Base-by-base conservation (phyloP, 2,797 vertebrate species). In the Leptodactylus fallax region DNA sequence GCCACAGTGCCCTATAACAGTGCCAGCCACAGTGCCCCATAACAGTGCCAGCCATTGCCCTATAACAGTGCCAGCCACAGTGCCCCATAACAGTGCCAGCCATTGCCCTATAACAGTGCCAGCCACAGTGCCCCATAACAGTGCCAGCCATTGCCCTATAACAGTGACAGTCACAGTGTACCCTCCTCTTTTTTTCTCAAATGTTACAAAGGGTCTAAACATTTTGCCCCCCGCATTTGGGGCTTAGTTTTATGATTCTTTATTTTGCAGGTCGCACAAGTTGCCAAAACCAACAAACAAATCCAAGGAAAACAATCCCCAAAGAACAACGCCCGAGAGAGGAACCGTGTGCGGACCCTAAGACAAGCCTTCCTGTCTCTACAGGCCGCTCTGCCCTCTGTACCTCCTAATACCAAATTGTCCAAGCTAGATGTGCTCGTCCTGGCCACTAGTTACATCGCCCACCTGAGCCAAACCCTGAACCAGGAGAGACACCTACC, bases 361-460 rank as follows among this genome's bases (percentile, higher is more conserved):
- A 94, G 95, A 17, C 95, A 96, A 92, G 97, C 97, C 47, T 97
- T 98, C 92, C 94, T 96, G 92, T 95, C 95, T 45, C 94, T 98
- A 85, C 97, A 98, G 95, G 96, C 96, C 0, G 94, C 96, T 5
- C 93, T 98, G 88, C 97, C 96, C 0, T 93, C 96, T 0, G 96
- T 98, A 25, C 96, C 97, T 0, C 96, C 96, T 0, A 94, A 96
- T 93, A 98, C 97, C 88, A 97, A 98, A 86, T 95, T 98, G 79
- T 97, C 97, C 83, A 97, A 97, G 90, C 90, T 97, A 90, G 96
- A 97, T 0, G 94, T 97, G 82, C 94, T 98, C 67, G 91, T 98
- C 78, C 94, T 98, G 93, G 97, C 97, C 16, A 96, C 96, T 21
- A 96, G 96, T 93, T 97, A 97, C 92, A 98, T 97, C 3, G 95